A percentile compares a stretch with the other conserved stretches of the same genome.
phyloP scores from a whole-genome alignment of 2,888 invertebrate genomes.

The Galerucella pusilla region DNA sequence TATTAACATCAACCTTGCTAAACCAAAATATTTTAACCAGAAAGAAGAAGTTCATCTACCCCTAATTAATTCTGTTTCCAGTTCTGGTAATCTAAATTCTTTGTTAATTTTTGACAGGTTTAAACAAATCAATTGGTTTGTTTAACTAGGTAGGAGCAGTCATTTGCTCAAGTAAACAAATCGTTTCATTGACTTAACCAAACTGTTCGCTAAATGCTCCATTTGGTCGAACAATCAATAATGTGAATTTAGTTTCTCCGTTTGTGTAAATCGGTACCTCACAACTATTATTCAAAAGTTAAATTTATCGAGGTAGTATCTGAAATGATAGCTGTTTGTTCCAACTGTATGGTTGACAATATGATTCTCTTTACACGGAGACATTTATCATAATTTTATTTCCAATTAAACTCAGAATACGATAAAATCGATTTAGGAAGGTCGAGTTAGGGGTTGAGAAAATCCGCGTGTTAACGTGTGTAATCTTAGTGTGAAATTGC shows the following conservation, averaged over 20 bases:
- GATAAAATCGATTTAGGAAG: conserved; percentile 53
- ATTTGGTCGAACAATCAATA: conserved; percentile 3
- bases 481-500: conserved; percentile 63
- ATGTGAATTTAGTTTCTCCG: neutral
- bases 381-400: conserved; percentile 26
- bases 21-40: too few relatives aligned
- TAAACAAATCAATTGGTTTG: neutral
- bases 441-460: conserved; percentile 44
- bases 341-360: neutral
- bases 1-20: too few relatives aligned
- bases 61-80: too few relatives aligned
- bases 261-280: conserved; percentile 12
- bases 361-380: neutral
- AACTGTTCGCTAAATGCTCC: neutral
- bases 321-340: neutral
- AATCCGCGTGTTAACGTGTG: conserved; percentile 59
- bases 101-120: neutral
- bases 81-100: too few relatives aligned
- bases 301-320: neutral
- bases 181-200: neutral
- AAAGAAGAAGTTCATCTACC: too few relatives aligned
- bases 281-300: neutral
- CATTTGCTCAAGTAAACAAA: neutral
- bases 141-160: neutral
- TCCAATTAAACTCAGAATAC: conserved; percentile 25